These are phyloP conservation scores for Spilogale gracilis DNA, from an alignment of 2,113 vertebrate genomes.

Conservation along the genomic window DNA sequence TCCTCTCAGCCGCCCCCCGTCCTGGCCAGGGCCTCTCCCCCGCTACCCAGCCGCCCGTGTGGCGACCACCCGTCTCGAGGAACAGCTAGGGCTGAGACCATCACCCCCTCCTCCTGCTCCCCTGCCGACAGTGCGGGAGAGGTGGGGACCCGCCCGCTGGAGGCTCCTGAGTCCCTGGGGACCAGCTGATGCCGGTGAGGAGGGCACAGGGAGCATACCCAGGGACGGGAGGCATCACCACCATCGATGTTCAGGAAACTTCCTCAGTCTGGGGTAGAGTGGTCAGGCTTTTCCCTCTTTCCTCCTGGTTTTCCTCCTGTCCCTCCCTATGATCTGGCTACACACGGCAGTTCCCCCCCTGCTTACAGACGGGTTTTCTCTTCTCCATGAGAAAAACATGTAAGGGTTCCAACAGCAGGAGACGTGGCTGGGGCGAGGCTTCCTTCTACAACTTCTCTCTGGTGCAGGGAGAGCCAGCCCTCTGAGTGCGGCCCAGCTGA, in stretches of 20 bases:
- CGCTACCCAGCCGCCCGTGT: accelerated
- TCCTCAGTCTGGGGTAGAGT: accelerated
- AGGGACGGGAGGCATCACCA: accelerated
- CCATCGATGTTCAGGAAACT: background rate
- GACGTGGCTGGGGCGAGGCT: background rate
- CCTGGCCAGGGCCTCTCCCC: background rate
- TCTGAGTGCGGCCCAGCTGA: accelerated
- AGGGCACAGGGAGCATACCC: background rate
- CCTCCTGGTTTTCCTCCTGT: too few relatives aligned
- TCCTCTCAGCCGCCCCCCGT: too few relatives aligned
- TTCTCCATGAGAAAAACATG: too few relatives aligned
- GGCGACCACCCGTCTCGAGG: background rate
- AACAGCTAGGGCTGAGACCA: background rate
- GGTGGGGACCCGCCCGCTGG: accelerated
- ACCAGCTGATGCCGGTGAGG: background rate
- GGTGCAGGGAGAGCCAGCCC: too few relatives aligned
- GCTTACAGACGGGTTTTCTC: background rate
- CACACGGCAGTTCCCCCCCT: accelerated
- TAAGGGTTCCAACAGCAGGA: background rate
- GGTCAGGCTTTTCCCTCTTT: background rate
- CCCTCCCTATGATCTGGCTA: accelerated
- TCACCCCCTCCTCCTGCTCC: background rate
- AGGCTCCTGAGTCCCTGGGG: background rate
- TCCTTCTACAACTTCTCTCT: accelerated
- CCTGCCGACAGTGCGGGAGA: too few relatives aligned